phyloP scores from a whole-genome alignment of 1,140 invertebrate genomes.

The Zaprionus davidi region DNA sequence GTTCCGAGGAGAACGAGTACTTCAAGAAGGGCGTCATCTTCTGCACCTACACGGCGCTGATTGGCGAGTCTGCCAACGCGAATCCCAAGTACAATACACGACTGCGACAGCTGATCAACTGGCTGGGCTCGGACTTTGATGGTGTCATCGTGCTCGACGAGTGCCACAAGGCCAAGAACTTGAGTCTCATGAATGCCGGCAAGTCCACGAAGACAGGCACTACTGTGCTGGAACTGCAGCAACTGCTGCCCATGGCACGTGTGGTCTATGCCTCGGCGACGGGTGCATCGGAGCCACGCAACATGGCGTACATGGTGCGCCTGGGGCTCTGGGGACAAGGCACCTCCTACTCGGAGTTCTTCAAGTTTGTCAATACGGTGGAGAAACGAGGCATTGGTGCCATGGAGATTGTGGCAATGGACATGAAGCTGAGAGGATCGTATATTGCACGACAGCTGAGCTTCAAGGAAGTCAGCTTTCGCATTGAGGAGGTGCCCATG shows the following conservation, averaged over 20 bases:
- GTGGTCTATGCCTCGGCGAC: conserved; percentile 99
- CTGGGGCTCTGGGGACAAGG: conserved; percentile 99
- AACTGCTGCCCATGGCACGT: conserved; percentile 95
- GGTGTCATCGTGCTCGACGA: conserved; percentile 99
- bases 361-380: conserved; percentile 97
- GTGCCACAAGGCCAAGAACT: conserved; percentile 99
- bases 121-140: conserved; percentile 98
- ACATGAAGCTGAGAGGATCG: conserved; percentile 99
- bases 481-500: conserved; percentile 97
- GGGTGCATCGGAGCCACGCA: conserved; percentile 97
- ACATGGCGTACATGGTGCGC: conserved; percentile 99
- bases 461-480: conserved; percentile 97
- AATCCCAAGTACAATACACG: conserved; percentile 96
- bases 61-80: conserved; percentile 95
- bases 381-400: conserved; percentile 99
- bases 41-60: conserved; percentile 98
- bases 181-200: conserved; percentile 96
- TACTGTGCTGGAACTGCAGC: conserved; percentile 97
- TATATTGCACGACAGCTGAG: conserved; percentile 99
- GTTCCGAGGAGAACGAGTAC: conserved; percentile 94
- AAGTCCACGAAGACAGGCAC: conserved; percentile 95
- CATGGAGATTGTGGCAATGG: conserved; percentile 99
- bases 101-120: conserved; percentile 96
- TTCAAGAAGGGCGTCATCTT: conserved; percentile 98
- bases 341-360: conserved; percentile 97